These are phyloP conservation scores for Lepidocyrtinus sp. DNA, from an alignment of 2,888 invertebrate species.

Conservation along the genomic window DNA sequence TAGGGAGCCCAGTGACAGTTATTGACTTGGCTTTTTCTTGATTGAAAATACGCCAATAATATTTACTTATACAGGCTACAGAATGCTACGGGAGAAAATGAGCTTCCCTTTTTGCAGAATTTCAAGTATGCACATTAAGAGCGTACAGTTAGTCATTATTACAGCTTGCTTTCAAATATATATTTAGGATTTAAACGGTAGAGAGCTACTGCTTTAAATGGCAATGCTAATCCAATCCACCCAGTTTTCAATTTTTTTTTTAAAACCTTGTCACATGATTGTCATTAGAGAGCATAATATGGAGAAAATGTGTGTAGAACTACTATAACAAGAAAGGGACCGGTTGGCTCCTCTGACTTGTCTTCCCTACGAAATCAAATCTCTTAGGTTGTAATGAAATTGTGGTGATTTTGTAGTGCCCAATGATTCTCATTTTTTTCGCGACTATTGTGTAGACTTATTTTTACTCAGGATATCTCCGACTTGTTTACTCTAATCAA, in stretches of 20 bases:
- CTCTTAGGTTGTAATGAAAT: neutral
- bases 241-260: slow-evolving; percentile 6
- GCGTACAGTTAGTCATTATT: slow-evolving; percentile 12
- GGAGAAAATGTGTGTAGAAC: slow-evolving; percentile 1
- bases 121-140: neutral
- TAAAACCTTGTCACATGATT: neutral
- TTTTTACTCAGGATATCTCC: neutral
- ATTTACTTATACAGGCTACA: neutral
- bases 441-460: neutral
- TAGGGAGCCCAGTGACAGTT: slow-evolving; percentile 44
- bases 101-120: slow-evolving; percentile 1
- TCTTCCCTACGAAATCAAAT: too few species aligned
- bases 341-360: neutral
- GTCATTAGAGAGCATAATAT: neutral
- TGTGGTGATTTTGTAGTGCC: neutral
- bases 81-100: too few species aligned
- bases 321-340: slow-evolving; percentile 17
- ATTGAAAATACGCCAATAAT: neutral
- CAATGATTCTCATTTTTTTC: neutral
- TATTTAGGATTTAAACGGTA: neutral
- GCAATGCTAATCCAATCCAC: neutral
- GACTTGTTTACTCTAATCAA: slow-evolving; percentile 42
- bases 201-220: neutral
- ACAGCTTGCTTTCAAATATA: neutral
- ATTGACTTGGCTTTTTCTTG: slow-evolving; percentile 6